phyloP scores from a whole-genome alignment of 2,888 invertebrate species.

The Papilio demoleus region DNA sequence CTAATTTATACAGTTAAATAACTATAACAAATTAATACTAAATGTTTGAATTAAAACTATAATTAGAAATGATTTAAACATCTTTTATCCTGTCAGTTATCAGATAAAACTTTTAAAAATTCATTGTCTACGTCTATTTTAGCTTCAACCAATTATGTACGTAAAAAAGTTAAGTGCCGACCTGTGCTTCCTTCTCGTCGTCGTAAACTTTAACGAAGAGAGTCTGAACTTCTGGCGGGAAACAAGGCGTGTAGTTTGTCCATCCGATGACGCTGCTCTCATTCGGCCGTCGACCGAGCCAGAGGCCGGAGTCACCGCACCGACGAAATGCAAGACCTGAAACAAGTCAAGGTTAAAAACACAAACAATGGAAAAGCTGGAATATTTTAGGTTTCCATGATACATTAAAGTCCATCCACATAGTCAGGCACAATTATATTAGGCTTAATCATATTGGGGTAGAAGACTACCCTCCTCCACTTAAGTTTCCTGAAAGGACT shows the following conservation, averaged over 20 bases:
- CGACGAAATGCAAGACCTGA: conserved; percentile 88
- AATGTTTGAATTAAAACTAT: not conserved
- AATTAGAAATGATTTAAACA: too few species aligned
- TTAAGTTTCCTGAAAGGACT: too few species aligned
- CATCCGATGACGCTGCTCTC: conserved; percentile 84
- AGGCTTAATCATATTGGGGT: too few species aligned
- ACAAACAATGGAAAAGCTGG: too few species aligned
- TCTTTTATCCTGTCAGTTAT: too few species aligned
- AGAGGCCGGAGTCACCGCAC: conserved; percentile 87
- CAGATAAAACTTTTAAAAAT: too few species aligned
- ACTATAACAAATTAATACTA: not conserved
- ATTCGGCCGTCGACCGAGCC: conserved; percentile 83
- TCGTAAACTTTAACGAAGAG: conserved; percentile 86
- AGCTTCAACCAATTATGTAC: too few species aligned
- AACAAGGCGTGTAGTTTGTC: conserved; percentile 93
- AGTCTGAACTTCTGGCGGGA: conserved; percentile 86
- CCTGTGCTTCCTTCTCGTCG: conserved; percentile 69
- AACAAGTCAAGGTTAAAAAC: not conserved
- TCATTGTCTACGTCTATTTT: not conserved
- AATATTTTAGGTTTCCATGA: too few species aligned
- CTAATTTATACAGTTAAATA: not conserved
- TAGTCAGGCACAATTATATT: too few species aligned
- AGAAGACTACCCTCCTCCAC: too few species aligned
- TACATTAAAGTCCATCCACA: too few species aligned
- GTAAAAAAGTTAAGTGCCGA: conserved; percentile 46